Evolutionary conservation across 2,113 vertebrate species (phyloP).

Genomic region (Peucedramus taeniatus): DNA sequence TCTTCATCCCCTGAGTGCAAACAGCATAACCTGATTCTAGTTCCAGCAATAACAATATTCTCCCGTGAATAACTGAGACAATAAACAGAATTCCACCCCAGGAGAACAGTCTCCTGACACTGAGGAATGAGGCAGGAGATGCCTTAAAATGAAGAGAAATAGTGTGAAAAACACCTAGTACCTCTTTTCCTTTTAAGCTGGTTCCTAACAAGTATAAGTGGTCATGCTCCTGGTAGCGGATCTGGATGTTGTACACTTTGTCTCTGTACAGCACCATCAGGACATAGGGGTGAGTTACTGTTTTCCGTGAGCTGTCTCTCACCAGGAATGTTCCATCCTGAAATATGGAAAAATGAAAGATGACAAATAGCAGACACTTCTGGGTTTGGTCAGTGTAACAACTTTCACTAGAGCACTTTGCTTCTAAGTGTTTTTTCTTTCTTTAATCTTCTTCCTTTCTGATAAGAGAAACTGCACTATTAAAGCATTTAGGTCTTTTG

Average conservation of each 20-base stretch:
- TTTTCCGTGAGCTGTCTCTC: conserved; percentile 88
- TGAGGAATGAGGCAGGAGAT: neutral
- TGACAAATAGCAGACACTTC: neutral
- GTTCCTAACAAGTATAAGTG: conserved; percentile 85
- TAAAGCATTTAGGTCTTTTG: neutral
- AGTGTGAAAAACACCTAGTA: conserved; percentile 36
- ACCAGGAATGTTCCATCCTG: conserved; percentile 94
- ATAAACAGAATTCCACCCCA: neutral
- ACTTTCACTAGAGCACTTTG: neutral
- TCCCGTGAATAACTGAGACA: neutral
- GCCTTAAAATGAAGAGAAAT: neutral
- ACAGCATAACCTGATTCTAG: neutral
- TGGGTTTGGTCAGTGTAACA: neutral
- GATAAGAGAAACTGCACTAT: neutral
- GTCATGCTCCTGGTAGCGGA: conserved; percentile 78
- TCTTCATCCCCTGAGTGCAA: neutral
- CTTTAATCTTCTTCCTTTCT: neutral
- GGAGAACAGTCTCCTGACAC: neutral
- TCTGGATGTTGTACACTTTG: conserved; percentile 96
- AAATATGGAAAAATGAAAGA: conserved; percentile 3
- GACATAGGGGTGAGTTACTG: conserved; percentile 82
- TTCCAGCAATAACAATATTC: neutral
- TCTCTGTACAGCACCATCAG: conserved; percentile 92
- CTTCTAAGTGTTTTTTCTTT: neutral
- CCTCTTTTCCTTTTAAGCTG: conserved; percentile 87